A percentile compares a stretch with the other conserved stretches of the same genome.
Conservation (phyloP, 2,888 invertebrate genomes). For the Eupeodes latifasciatus region DNA sequence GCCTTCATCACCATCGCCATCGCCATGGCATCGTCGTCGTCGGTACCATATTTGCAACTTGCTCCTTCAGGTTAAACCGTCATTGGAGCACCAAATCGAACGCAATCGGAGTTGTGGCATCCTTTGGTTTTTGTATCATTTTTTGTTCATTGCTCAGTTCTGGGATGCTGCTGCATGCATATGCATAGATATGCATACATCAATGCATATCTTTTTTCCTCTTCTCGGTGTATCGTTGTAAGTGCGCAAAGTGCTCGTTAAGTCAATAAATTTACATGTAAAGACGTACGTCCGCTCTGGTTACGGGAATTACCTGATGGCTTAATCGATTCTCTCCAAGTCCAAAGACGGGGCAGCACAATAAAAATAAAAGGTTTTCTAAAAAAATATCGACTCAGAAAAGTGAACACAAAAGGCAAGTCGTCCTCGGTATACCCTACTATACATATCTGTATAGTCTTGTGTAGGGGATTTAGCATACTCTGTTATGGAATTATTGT, state of each 20-base stretch:
- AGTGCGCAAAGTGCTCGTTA: conserved; percentile 78
- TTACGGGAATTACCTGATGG: conserved; percentile 79
- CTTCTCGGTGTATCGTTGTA: conserved; percentile 59
- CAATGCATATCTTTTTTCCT: conserved; percentile 37
- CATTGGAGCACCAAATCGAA: conserved; percentile 67
- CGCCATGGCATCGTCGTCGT: neutral
- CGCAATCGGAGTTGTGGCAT: conserved; percentile 69
- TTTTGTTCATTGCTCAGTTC: neutral
- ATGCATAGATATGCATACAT: neutral
- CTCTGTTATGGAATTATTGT: neutral
- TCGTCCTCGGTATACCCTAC: neutral
- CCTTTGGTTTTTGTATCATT: conserved; percentile 32
- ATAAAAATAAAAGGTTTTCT: conserved; percentile 31
- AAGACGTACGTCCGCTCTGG: conserved; percentile 78
- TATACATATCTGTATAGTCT: neutral
- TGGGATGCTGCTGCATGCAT: conserved; percentile 21
- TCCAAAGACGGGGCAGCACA: conserved; percentile 42
- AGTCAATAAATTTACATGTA: conserved; percentile 80
- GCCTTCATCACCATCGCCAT: neutral
- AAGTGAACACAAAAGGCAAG: conserved; percentile 31
- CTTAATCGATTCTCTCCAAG: conserved; percentile 78
- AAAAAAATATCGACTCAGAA: conserved; percentile 38
- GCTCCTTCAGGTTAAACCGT: conserved; percentile 59
- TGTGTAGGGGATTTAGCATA: neutral
- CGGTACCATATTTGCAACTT: conserved; percentile 67